Evolutionary conservation across 30 jellyfish, hydroid and myxozoan genomes (phyloP).

Genomic region (Turritopsis rubra): DNA sequence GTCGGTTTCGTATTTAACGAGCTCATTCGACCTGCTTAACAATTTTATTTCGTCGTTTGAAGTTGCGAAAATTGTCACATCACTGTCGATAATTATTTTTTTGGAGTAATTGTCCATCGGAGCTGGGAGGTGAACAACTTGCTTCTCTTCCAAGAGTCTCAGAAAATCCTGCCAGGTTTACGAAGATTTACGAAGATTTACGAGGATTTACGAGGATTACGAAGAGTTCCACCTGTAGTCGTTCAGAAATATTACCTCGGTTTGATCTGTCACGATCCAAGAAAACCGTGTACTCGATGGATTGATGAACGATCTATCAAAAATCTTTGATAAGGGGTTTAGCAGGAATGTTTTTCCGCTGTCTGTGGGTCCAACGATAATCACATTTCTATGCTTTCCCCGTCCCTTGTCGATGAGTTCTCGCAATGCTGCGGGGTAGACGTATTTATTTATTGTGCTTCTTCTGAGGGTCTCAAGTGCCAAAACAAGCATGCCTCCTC

Average conservation of each 20-base stretch:
- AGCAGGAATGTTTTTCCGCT: conserved; percentile 12
- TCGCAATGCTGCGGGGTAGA: not conserved
- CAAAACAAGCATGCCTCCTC: not conserved
- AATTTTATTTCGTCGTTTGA: too few species aligned
- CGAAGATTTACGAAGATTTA: too few species aligned
- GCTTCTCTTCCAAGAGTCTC: not conserved
- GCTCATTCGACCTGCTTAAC: not conserved
- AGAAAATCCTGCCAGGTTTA: conserved; percentile 5
- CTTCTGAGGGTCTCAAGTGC: not conserved
- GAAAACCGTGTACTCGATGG: not conserved
- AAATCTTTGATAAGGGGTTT: not conserved
- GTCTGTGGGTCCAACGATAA: not conserved
- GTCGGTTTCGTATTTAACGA: not conserved
- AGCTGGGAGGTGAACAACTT: not conserved
- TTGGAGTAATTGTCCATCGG: not conserved
- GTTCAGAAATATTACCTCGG: not conserved
- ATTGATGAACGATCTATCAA: not conserved
- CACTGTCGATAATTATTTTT: not conserved
- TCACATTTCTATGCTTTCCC: conserved; percentile 17
- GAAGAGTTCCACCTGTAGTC: not conserved
- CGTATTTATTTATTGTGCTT: not conserved
- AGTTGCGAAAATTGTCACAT: not conserved
- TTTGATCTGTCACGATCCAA: not conserved
- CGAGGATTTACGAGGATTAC: not conserved
- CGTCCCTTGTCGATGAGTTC: not conserved